Conservation (phyloP, 2,113 vertebrate species). For the Corynorhinus townsendii region DNA sequence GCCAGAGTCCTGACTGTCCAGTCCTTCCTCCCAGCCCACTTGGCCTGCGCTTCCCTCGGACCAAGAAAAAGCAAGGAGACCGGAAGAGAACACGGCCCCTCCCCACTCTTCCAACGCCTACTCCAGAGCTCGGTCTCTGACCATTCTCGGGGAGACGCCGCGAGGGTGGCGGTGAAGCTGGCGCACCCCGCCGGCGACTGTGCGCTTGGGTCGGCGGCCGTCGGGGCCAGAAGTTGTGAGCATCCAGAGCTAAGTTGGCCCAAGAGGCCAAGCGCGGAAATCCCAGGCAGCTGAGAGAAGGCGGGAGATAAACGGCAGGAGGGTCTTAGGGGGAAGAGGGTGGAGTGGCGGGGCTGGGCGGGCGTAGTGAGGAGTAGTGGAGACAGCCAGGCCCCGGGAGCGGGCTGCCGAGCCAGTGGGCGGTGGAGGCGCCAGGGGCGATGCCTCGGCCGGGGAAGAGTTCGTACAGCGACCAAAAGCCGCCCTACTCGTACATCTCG, state of each 20-base stretch:
- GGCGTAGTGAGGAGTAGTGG: background rate
- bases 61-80: background rate
- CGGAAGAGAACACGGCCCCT: fast-evolving
- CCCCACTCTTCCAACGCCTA: fast-evolving
- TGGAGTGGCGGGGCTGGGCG: background rate
- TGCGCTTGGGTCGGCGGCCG: background rate
- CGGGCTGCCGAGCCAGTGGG: background rate
- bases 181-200: background rate
- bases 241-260: background rate
- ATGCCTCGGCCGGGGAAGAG: conserved; percentile 97
- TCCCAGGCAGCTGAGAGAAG: background rate
- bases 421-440: conserved; percentile 40
- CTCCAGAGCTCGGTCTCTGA: background rate
- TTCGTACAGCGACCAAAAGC: conserved; percentile 98
- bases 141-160: background rate
- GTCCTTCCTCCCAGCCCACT: background rate
- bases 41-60: background rate
- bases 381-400: background rate
- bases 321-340: background rate
- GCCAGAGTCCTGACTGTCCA: background rate
- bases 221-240: conserved; percentile 14
- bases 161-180: conserved; percentile 1
- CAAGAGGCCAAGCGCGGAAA: background rate
- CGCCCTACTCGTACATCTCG: conserved; percentile 97
- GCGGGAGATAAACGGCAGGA: background rate